A percentile compares a stretch with the other conserved stretches of the same genome.
Conservation (phyloP, 2,797 vertebrate genomes). For the Galagoides demidoff region DNA sequence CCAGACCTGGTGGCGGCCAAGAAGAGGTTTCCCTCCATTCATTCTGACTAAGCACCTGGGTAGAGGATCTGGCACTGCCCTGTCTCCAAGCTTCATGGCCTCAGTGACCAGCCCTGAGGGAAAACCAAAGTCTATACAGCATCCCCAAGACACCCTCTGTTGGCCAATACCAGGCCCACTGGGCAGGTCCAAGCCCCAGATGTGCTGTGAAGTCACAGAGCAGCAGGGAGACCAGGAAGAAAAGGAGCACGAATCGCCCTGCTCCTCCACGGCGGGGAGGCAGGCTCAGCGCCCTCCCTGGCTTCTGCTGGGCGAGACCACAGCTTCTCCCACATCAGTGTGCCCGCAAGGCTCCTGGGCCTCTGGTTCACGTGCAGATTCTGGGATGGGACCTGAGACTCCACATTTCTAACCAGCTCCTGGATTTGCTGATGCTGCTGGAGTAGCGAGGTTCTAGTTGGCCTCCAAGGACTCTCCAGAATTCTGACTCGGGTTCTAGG, state of each 20-base stretch:
- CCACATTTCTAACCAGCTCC: neutral
- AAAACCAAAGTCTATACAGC: neutral
- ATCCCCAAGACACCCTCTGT: neutral
- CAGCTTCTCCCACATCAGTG: fast-evolving
- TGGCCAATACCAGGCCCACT: neutral
- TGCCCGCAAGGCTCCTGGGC: fast-evolving
- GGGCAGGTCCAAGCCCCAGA: neutral
- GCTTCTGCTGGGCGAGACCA: neutral
- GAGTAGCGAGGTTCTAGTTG: neutral
- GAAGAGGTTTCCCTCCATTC: neutral
- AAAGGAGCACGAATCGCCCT: neutral
- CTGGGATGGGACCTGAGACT: neutral
- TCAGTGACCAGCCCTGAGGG: neutral
- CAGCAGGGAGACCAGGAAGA: neutral
- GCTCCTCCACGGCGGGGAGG: neutral
- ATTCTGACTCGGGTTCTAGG: neutral
- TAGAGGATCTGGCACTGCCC: neutral
- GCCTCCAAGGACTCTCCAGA: neutral
- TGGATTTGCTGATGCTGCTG: neutral
- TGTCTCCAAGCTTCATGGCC: neutral
- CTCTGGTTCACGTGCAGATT: neutral
- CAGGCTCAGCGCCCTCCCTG: too few species aligned
- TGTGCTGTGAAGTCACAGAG: neutral
- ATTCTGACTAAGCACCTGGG: neutral
- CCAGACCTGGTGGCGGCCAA: neutral